These are phyloP conservation scores for Lasaia peninsularis DNA, from an alignment of 1,140 invertebrate genomes.

Conservation along the genomic window DNA sequence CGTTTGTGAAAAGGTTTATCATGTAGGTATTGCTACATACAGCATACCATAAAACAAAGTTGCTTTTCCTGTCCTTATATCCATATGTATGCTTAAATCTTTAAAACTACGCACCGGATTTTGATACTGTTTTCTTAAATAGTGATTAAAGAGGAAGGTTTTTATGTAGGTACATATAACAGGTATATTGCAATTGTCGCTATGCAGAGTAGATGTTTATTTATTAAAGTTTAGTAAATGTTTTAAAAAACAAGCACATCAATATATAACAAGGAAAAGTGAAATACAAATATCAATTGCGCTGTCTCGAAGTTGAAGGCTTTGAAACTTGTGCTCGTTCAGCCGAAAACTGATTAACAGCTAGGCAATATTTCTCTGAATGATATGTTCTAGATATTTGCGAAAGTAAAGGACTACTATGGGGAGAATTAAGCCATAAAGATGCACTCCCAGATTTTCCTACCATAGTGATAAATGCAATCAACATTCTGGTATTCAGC, in stretches of 20 bases:
- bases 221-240: background rate
- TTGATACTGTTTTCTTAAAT: too few species aligned
- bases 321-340: slow-evolving; percentile 19
- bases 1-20: too few species aligned
- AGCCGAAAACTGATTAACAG: slow-evolving; percentile 63
- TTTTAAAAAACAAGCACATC: background rate
- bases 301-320: slow-evolving; percentile 52
- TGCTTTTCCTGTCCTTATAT: too few species aligned
- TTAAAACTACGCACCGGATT: too few species aligned
- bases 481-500: slow-evolving; percentile 65
- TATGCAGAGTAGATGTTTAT: too few species aligned
- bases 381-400: slow-evolving; percentile 68
- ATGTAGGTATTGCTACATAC: too few species aligned
- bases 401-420: slow-evolving; percentile 56
- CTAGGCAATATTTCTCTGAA: slow-evolving; percentile 65
- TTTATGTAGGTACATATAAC: too few species aligned
- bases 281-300: slow-evolving; percentile 19
- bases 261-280: slow-evolving; percentile 6
- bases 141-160: too few species aligned
- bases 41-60: too few species aligned
- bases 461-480: slow-evolving; percentile 67
- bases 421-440: slow-evolving; percentile 62
- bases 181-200: too few species aligned
- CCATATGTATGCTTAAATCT: too few species aligned
- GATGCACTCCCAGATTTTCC: slow-evolving; percentile 56